A percentile compares a stretch with the other conserved stretches of the same genome.
Conservation (phyloP, 2,113 vertebrate genomes). For the Alces alces region DNA sequence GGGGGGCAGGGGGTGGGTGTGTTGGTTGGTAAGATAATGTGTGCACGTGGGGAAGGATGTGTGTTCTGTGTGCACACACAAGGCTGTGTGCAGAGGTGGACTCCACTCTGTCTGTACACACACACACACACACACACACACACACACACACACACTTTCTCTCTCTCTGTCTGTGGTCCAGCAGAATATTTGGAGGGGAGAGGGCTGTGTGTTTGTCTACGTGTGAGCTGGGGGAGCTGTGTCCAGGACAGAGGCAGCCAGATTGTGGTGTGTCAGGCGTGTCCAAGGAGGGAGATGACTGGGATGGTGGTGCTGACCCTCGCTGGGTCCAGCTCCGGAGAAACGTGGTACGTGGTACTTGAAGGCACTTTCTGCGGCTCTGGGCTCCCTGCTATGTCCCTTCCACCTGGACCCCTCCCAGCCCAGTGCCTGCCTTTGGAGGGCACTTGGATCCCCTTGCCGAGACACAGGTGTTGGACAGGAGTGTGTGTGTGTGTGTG, state of each 20-base stretch:
- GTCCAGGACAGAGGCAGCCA: background rate
- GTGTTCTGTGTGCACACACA: background rate
- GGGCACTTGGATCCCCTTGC: background rate
- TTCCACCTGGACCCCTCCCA: background rate
- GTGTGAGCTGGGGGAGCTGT: background rate
- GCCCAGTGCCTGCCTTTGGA: background rate
- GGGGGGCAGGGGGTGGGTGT: background rate
- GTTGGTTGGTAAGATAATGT: conserved; percentile 1
- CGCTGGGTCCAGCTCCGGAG: background rate
- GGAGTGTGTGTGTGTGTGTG: background rate
- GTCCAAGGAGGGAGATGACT: background rate
- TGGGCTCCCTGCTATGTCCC: background rate
- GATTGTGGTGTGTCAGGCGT: background rate
- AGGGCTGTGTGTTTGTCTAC: background rate
- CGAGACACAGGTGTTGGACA: conserved; percentile 51
- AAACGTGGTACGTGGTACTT: background rate
- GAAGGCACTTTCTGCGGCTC: conserved; percentile 6
- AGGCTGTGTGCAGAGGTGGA: background rate
- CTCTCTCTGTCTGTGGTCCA: background rate
- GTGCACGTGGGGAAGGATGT: conserved; percentile 33
- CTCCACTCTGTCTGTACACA: background rate
- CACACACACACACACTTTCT: background rate
- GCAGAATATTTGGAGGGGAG: background rate
- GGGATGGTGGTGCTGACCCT: background rate
- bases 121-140: background rate